Base-by-base conservation (phyloP, 2,888 invertebrate genomes). In the Stenoptilia bipunctidactyla region DNA sequence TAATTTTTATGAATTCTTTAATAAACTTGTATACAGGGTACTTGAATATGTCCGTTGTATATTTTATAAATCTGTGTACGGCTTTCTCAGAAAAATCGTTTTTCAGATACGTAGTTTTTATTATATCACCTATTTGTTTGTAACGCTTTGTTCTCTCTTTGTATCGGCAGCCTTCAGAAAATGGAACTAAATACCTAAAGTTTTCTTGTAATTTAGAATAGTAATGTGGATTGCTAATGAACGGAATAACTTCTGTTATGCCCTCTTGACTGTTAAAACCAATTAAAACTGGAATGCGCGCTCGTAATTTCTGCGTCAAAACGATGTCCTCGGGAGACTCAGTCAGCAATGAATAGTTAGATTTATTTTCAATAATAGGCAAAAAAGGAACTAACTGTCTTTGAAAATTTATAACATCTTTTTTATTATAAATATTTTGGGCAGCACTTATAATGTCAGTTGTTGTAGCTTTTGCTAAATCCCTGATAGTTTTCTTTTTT, bases 231-330 rank as follows among this genome's bases (percentile, higher is more conserved):
- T 77, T 71, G 13, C 69, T 72, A 47, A 82, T 51, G 52, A 77
- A 82, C 15, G 72, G 79, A 47, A 73, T 67, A 1, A 65, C 56
- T 62, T 82, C 79, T n/a, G 77, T 63, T 46, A 83, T 73, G 49
- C 75, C 71, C 56, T 85, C 86, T 56, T 77, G 68, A 14, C 77
- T 83, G 43, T 75, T 85, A 41, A 76, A 85, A 30, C 86, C 86
- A n/a, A 83, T 65, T 36, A 86, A 54, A 33, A 84, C 61, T 9
- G 83, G 76, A 42, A 76, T 68, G 27, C 12, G 9, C 3, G 3
- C 3, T 8, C 3, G 3, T 5, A 20, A 8, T 8, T n/a, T 12
- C 30, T 30, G 4, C 9, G 48, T 52, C 2, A 48, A 43, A 15
- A 52, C 43, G 15, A 48, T 44, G 12, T 42, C 44, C 6, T 57